Evolutionary conservation across 2,113 vertebrate species (phyloP), one percentile per base, ranked within the genome.

Genomic region (Bos indicus): DNA sequence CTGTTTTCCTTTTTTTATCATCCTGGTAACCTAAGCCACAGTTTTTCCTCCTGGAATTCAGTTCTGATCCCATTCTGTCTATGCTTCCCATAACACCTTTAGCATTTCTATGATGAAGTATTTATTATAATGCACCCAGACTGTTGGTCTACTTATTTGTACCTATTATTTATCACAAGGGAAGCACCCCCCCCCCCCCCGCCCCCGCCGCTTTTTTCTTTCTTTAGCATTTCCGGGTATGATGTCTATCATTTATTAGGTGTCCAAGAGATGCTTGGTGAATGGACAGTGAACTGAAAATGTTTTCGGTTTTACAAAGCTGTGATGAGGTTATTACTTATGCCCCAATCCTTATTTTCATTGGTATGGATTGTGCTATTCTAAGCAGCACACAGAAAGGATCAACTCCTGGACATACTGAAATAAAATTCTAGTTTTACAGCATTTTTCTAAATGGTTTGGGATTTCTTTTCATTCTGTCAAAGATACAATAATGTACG

Each of bases 181-280:
- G 16, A 2, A 25, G 4, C 1, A 17, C 25, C 57, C 1, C 13
- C 13, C 1, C 23, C 25, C 57, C 1, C 13, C 13, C 0, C 1
- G 4, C 40, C 4, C 40, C 40, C 40, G 4, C 40, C 1, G 40
- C 40, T 40, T 40, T 40, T 40, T 90, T 43, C 23, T 19, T 36
- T 36, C 40, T 40, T 67, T 10, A 51, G 88, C 54, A 92, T 54
- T 21, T 92, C 74, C 1, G 81, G 46, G 57, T 26, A 88, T 3
- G 54, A 52, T 46, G 28, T 64, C 14, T 85, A 59, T 46, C 19
- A 60, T 62, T 83, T 86, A 81, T 40, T 46, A 83, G 28, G 26
- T 96, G 10, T 23, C 59, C 30, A 59, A 23, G 13, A 95, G 33
- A 91, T 78, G 48, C 21, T 54, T 80, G 30, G 11, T 62, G 26